These are phyloP conservation scores for Periophthalmus modestus DNA, from an alignment of 2,113 vertebrate species.

Conservation along the genomic window DNA sequence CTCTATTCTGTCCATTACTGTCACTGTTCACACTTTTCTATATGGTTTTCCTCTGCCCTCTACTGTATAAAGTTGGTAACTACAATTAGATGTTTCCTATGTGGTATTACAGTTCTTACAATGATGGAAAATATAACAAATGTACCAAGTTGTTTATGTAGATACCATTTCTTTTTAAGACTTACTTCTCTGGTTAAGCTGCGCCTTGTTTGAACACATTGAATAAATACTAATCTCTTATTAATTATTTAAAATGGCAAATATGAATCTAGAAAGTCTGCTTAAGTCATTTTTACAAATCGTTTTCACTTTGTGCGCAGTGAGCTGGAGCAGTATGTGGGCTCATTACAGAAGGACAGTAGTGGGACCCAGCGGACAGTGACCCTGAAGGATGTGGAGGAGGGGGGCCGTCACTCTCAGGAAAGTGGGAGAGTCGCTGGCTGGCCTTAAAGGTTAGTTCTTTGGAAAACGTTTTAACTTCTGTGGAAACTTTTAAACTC, in stretches of 20 bases:
- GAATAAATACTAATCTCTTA: too few species aligned
- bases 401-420: slow-evolving; percentile 88
- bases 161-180: too few species aligned
- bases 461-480: background rate
- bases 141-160: background rate
- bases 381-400: slow-evolving; percentile 92
- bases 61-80: slow-evolving; percentile 41
- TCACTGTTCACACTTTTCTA: background rate
- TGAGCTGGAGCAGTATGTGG: slow-evolving; percentile 89
- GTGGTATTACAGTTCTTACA: background rate
- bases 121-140: background rate
- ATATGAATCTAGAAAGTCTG: background rate
- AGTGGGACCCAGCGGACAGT: slow-evolving; percentile 68
- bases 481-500: background rate
- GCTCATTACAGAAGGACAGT: slow-evolving; percentile 83
- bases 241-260: too few species aligned
- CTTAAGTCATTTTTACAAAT: background rate
- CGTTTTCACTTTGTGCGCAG: slow-evolving; percentile 59
- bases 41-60: slow-evolving; percentile 54
- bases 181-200: too few species aligned
- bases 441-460: slow-evolving; percentile 86
- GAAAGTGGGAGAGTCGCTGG: slow-evolving; percentile 92
- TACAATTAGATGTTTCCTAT: background rate
- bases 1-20: background rate
- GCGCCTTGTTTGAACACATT: too few species aligned